Percentiles rank a stretch among this genome's conserved stretches.
Conservation (phyloP, 2,797 vertebrate genomes). For the Spinibarbus caldwelli region DNA sequence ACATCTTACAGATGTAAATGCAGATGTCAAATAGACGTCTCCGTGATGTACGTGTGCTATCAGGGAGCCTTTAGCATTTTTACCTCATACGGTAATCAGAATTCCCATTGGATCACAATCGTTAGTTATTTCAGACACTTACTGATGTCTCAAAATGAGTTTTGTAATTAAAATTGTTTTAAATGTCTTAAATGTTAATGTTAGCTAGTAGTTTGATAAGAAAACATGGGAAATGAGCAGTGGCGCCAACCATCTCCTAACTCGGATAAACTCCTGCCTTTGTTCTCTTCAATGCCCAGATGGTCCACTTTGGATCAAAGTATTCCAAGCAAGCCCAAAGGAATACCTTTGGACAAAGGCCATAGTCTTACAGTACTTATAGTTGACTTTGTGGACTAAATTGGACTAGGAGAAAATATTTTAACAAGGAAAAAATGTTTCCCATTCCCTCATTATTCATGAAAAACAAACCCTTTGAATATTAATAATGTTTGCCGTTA, state of each 20-base stretch:
- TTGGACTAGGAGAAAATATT: background rate
- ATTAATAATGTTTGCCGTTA: background rate
- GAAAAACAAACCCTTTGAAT: constrained; percentile 7
- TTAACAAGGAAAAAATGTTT: background rate
- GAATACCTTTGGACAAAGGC: background rate
- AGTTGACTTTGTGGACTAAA: background rate
- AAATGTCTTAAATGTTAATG: background rate
- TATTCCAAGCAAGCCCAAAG: background rate
- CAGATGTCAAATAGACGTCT: too few relatives aligned
- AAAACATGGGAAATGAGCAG: background rate
- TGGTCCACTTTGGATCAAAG: background rate
- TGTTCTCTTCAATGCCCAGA: background rate
- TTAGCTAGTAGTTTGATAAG: background rate
- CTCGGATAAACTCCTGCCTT: background rate
- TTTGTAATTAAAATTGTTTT: background rate
- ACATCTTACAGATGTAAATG: too few relatives aligned
- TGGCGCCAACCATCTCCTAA: background rate
- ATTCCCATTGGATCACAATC: background rate
- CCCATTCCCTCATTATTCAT: background rate
- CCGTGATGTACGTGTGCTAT: too few relatives aligned
- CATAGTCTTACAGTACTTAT: background rate
- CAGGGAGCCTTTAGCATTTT: background rate
- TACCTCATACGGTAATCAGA: background rate
- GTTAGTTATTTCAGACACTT: background rate
- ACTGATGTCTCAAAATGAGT: too few relatives aligned